Conservation (phyloP, 1,140 invertebrate species). For the Nasonia longicornis region DNA sequence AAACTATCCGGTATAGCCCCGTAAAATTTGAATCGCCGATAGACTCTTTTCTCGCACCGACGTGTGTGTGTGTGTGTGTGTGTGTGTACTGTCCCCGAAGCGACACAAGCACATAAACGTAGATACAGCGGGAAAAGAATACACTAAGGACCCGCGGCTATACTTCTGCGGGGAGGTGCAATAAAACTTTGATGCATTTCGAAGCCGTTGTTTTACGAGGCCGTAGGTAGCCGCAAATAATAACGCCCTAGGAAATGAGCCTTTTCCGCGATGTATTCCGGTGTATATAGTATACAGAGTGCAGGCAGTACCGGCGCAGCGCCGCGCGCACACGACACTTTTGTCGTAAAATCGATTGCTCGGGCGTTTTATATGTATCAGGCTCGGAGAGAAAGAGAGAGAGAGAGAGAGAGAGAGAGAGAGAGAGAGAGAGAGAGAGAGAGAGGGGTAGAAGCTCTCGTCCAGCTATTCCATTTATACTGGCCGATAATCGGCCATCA, state of each 20-base stretch:
- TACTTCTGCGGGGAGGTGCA: background rate
- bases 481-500: background rate
- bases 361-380: background rate
- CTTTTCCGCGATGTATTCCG: background rate
- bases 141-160: background rate
- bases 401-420: background rate
- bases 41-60: background rate
- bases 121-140: background rate
- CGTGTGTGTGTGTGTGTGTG: background rate
- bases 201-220: constrained; percentile 28
- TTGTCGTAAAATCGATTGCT: constrained; percentile 29
- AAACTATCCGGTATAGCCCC: background rate
- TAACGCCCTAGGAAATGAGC: background rate
- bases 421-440: background rate
- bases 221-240: background rate
- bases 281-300: background rate
- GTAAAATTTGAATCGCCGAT: background rate
- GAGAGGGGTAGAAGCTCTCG: background rate
- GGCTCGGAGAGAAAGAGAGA: background rate
- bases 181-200: constrained; percentile 25
- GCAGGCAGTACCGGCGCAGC: too few relatives aligned
- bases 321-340: background rate
- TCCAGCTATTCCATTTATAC: background rate
- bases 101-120: background rate
- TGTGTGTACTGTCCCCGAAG: background rate